phyloP scores from a whole-genome alignment of 2,113 vertebrate genomes.

The Leucosticte australis region DNA sequence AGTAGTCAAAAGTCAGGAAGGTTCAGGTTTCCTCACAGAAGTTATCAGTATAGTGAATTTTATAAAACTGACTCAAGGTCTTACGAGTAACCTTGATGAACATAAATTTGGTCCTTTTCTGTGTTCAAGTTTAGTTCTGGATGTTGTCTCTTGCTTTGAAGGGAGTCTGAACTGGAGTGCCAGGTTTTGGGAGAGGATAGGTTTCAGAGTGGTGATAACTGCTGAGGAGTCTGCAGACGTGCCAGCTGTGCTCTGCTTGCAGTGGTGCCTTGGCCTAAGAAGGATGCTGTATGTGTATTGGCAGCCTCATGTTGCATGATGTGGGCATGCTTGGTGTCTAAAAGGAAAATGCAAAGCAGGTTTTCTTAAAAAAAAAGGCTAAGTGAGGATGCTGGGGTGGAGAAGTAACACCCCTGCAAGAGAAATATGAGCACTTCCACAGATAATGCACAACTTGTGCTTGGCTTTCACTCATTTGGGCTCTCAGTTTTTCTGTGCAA shows the following conservation, averaged over 20 bases:
- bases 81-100: neutral
- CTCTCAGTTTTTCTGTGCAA: neutral
- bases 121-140: neutral
- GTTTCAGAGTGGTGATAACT: neutral
- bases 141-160: neutral
- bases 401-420: neutral
- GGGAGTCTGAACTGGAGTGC: neutral
- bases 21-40: neutral
- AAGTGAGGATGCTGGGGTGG: neutral
- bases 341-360: neutral
- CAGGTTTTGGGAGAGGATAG: neutral
- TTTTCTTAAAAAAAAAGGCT: neutral
- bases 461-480: neutral
- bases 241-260: neutral
- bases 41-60: neutral
- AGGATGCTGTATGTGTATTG: neutral
- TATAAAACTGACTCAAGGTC: neutral
- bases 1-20: neutral
- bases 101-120: neutral
- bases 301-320: neutral
- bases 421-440: neutral
- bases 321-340: neutral
- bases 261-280: accelerated
- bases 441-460: neutral
- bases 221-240: neutral